phyloP scores from a whole-genome alignment of 2,888 invertebrate species.

The Tolmerus cingulatus region DNA sequence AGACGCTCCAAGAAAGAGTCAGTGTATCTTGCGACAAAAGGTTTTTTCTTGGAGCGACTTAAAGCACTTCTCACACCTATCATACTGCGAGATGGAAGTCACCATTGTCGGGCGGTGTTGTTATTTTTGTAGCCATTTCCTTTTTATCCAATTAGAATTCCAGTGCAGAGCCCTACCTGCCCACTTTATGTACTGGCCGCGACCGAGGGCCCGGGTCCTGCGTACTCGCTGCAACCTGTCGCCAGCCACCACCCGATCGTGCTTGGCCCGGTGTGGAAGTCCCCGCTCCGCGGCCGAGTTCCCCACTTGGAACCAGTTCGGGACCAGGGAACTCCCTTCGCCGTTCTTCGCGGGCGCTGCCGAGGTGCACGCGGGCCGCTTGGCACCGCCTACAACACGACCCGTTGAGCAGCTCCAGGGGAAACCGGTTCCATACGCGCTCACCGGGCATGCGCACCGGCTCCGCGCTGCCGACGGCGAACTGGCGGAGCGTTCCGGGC shows the following conservation, averaged over 20 bases:
- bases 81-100: constrained; percentile 32
- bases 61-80: constrained; percentile 40
- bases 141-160: constrained; percentile 46
- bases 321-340: constrained; percentile 3
- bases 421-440: constrained; percentile 17
- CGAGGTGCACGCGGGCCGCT: neutral
- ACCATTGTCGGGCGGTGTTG: constrained; percentile 24
- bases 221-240: neutral
- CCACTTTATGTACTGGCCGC: constrained; percentile 25
- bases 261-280: neutral
- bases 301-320: constrained; percentile 12
- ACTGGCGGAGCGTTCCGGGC: neutral
- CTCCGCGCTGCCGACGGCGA: neutral
- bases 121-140: constrained; percentile 44
- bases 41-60: constrained; percentile 32
- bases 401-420: neutral
- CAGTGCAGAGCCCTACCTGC: constrained; percentile 34
- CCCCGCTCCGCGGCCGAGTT: neutral
- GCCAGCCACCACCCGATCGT: neutral
- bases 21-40: constrained; percentile 30
- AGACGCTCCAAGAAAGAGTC: constrained; percentile 19
- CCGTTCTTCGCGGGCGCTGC: neutral
- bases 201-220: neutral
- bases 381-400: constrained; percentile 21
- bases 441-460: neutral